A percentile compares a stretch with the other conserved stretches of the same genome.
Evolutionary conservation across 1,140 invertebrate genomes (phyloP).

Genomic region (Leptinotarsa lineolata): DNA sequence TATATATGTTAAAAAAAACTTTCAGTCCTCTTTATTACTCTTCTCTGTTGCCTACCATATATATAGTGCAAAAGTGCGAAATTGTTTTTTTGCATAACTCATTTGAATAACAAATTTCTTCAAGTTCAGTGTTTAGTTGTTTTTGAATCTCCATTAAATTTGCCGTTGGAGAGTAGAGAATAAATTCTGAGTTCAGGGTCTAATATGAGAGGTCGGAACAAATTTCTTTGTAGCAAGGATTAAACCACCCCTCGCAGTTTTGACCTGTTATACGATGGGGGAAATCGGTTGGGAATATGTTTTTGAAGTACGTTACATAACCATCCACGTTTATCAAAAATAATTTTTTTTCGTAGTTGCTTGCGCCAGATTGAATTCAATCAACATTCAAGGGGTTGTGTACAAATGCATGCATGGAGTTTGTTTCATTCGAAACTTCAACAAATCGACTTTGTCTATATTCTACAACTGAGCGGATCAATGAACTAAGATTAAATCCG

Average conservation of each 20-base stretch:
- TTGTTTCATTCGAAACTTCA: no score
- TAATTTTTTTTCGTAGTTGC: no score
- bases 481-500: no score
- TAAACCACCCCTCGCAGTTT: slow-evolving; percentile 17
- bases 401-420: no score
- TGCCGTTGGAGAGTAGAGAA: slow-evolving; percentile 22
- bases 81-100: neutral
- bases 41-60: neutral
- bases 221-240: slow-evolving; percentile 16
- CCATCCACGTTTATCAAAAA: neutral
- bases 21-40: neutral
- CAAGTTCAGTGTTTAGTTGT: slow-evolving; percentile 15
- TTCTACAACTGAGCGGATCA: no score
- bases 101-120: slow-evolving; percentile 23
- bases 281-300: neutral
- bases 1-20: slow-evolving; percentile 2
- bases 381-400: no score
- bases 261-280: neutral
- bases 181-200: slow-evolving; percentile 17
- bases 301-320: neutral
- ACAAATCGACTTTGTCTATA: no score
- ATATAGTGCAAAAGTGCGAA: neutral
- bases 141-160: slow-evolving; percentile 19
- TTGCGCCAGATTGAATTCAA: no score
- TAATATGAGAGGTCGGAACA: slow-evolving; percentile 9